Percentiles rank a stretch among this genome's conserved stretches.
These are phyloP conservation scores for Platycheirus albimanus DNA, from an alignment of 2,888 invertebrate species.

Conservation along the genomic window DNA sequence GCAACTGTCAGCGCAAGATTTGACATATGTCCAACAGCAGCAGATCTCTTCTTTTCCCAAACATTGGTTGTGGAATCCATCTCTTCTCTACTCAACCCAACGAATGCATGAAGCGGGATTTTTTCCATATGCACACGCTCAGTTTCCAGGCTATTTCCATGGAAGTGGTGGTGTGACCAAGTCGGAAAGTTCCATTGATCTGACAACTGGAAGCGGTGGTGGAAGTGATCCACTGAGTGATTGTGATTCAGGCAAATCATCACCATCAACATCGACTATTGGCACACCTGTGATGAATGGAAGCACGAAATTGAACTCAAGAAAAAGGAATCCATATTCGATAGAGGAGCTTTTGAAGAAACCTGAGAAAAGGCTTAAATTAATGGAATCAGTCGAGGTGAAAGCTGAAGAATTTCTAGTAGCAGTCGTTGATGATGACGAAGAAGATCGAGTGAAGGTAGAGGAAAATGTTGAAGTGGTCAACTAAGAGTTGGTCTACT, in stretches of 20 bases:
- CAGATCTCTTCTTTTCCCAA: constrained; percentile 78
- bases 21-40: constrained; percentile 78
- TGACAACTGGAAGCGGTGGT: constrained; percentile 78
- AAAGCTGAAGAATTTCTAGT: constrained; percentile 46
- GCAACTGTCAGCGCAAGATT: constrained; percentile 76
- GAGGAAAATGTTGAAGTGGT: constrained; percentile 81
- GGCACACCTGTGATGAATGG: constrained; percentile 76
- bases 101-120: constrained; percentile 78
- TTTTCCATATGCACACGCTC: constrained; percentile 76
- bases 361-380: constrained; percentile 85
- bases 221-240: constrained; percentile 80
- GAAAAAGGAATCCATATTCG: constrained; percentile 91
- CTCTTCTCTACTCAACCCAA: constrained; percentile 81
- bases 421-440: constrained; percentile 32
- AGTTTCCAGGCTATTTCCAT: constrained; percentile 77
- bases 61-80: constrained; percentile 83
- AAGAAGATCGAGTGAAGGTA: constrained; percentile 78
- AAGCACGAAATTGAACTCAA: constrained; percentile 75
- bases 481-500: constrained; percentile 77
- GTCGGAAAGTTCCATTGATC: constrained; percentile 81
- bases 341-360: constrained; percentile 94
- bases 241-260: constrained; percentile 82
- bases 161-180: constrained; percentile 78
- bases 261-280: constrained; percentile 78
- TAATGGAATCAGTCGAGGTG: constrained; percentile 41